Base-by-base conservation (phyloP, 2,888 invertebrate species). In the Sicus ferrugineus region DNA sequence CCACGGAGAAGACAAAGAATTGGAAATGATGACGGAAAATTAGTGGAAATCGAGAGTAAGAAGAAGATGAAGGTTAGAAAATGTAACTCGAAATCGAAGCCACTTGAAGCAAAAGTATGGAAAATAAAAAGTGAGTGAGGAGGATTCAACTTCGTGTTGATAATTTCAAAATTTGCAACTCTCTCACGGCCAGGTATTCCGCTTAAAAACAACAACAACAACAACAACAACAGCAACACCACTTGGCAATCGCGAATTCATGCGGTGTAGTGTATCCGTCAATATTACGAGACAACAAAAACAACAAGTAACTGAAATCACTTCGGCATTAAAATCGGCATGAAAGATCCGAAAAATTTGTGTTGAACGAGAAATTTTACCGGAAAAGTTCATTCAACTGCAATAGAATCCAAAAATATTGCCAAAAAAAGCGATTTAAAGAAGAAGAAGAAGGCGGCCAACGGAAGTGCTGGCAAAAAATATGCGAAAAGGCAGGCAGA, bases 321-420 rank as follows among this genome's bases (percentile, higher is more conserved):
- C 30, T 21, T 30, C n/a, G 19, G 14, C 6, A 31, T 11, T 34
- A 21, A 31, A 19, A 31, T 59, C 16, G 19, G 31, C 21, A n/a
- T n/a, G 19, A 21, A 7, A 58, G 11, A 26, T n/a, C 11, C 19
- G 31, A 31, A n/a, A n/a, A 2, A 7, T 28, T 64, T 64, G 48
- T 64, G 26, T 48, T 31, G 16, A 42, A 62, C n/a, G 14, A 23
- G 21, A 34, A 31, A 19, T 28, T 52, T n/a, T n/a, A n/a, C n/a
- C 26, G 56, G 6, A 42, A 46, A 67, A 67, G 67, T 67, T 67
- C 50, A 67, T 59, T 67, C 67, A 67, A 67, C 67, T 61, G 52
- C 34, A 56, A 48, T 14, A 23, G 34, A 28, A 28, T 30, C 38
- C 34, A 16, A 54, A 62, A 68, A 54, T 6, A 11, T n/a, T n/a